These are phyloP conservation scores for Noturus placidus DNA, from an alignment of 2,113 vertebrate genomes.

Conservation along the genomic window DNA sequence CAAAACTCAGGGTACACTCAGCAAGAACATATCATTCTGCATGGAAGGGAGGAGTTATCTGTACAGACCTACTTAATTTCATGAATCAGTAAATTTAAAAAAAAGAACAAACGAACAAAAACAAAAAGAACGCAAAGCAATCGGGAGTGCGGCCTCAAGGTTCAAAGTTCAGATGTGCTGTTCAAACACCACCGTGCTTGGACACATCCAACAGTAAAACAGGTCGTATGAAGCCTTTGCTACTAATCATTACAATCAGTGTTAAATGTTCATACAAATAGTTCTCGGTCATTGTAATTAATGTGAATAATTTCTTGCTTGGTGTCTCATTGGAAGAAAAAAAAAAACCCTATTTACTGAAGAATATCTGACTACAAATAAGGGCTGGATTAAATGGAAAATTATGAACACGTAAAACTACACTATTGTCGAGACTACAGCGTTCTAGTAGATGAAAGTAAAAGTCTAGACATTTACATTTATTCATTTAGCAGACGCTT, in stretches of 20 bases:
- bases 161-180: constrained; percentile 27
- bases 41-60: neutral
- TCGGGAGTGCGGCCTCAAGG: neutral
- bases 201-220: neutral
- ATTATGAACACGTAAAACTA: neutral
- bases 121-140: neutral
- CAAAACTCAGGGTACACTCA: neutral
- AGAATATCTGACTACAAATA: neutral
- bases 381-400: neutral
- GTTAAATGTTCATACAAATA: neutral
- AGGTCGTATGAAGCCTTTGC: neutral
- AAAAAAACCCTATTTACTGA: neutral
- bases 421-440: neutral
- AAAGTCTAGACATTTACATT: neutral
- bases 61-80: neutral
- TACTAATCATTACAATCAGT: neutral
- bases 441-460: neutral
- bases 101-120: neutral
- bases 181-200: neutral
- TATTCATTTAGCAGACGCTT: too few species aligned
- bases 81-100: neutral
- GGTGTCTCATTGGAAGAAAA: neutral
- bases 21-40: neutral
- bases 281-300: neutral
- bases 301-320: too few species aligned